Evolutionary conservation across 2,797 vertebrate species (phyloP), one percentile per base, ranked within the genome.

Genomic region (Lepilemur septentrionalis): DNA sequence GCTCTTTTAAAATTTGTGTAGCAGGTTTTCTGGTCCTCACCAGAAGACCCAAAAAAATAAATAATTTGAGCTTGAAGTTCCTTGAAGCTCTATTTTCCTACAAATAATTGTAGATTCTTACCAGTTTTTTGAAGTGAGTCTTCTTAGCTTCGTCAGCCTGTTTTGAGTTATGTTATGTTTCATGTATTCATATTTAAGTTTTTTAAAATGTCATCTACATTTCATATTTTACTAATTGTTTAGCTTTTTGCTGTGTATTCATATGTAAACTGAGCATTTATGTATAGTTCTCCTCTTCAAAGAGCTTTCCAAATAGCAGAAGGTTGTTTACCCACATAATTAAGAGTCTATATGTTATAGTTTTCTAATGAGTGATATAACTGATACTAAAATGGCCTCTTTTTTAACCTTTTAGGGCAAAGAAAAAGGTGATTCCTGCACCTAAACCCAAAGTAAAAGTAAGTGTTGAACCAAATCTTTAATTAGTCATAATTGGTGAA

Each of bases 371-470:
- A 65, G 48, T 70, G 38, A 38, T 57, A 28, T 43, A 46, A 86
- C 32, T 89, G 8, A 30, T 93, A 32, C 43, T 96, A 20, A 95
- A 88, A 41, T 92, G 63, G 35, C 55, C n/a, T 90, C 78, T 15
- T 41, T 89, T 95, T 97, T 70, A 91, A n/a, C 95, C 72, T 98
- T 91, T 92, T 98, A 99, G 99, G 97, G 98, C 99, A 93, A 99
- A 99, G 99, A 99, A 99, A 94, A 99, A 99, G 98, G 99, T 99
- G 95, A 98, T 99, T 96, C 95, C 99, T 76, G 98, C 99, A 88
- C 99, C 99, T 80, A 99, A 99, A 98, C 98, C 98, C 94, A 99
- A 99, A 99, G 98, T 98, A 81, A 99, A 99, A 99, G 99, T 99
- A 98, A 98, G 98, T 96, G 48, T 85, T 57, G 41, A 89, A 63